These are phyloP conservation scores for Rhorus exstirpatorius DNA, from an alignment of 2,888 invertebrate genomes.

Conservation along the genomic window DNA sequence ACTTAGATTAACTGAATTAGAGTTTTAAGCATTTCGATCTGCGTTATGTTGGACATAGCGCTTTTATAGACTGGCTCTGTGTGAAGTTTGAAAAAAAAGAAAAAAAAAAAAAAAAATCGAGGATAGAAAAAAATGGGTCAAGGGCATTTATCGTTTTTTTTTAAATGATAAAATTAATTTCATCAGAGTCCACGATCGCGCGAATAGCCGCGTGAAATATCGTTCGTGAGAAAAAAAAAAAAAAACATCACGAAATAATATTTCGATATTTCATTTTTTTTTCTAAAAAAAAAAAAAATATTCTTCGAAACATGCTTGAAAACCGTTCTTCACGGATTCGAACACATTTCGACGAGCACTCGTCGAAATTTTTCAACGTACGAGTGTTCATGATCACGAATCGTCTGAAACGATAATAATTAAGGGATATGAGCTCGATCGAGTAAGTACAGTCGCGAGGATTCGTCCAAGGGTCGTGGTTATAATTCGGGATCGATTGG, in stretches of 20 bases:
- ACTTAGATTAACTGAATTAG: conserved; percentile 58
- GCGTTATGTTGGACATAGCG: conserved; percentile 63
- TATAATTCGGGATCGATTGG: conserved; percentile 5
- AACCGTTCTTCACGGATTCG: background rate
- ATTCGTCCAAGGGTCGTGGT: too few species aligned
- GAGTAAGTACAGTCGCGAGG: conserved; percentile 66
- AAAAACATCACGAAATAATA: conserved; percentile 5
- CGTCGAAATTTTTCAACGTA: background rate
- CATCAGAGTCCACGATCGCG: background rate
- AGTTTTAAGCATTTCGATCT: conserved; percentile 66
- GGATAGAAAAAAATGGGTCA: conserved; percentile 2
- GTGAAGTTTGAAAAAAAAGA: conserved; percentile 36
- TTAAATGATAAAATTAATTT: conserved; percentile 11
- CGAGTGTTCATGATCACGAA: background rate
- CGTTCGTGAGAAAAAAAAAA: conserved; percentile 21
- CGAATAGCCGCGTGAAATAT: conserved; percentile 15
- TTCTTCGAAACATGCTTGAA: background rate
- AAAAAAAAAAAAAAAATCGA: conserved; percentile 25
- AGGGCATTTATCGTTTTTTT: conserved; percentile 3
- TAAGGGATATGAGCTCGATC: conserved; percentile 46
- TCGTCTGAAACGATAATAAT: conserved; percentile 55
- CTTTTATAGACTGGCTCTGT: conserved; percentile 67
- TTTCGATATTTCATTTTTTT: background rate
- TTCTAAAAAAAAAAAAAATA: too few species aligned
- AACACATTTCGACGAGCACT: conserved; percentile 1